These are phyloP conservation scores for Oceanodroma tethys DNA, from an alignment of 2,113 vertebrate genomes.

Conservation along the genomic window DNA sequence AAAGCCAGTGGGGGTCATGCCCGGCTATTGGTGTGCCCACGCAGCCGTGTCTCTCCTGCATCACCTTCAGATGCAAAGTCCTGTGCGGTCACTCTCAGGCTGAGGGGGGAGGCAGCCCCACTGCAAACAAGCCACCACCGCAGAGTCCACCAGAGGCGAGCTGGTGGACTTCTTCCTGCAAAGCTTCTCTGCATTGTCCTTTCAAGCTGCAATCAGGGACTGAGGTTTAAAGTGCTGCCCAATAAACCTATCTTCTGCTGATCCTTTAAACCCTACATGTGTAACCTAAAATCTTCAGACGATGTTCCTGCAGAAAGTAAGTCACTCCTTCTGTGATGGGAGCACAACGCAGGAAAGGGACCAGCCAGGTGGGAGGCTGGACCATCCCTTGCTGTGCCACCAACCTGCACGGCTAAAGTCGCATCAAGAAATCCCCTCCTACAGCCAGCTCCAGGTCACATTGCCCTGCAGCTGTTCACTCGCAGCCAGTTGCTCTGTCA, in stretches of 20 bases:
- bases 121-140: background rate
- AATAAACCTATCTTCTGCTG: background rate
- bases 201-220: background rate
- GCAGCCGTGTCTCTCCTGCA: fast-evolving
- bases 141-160: background rate
- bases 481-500: background rate
- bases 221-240: background rate
- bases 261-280: background rate
- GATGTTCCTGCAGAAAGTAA: background rate
- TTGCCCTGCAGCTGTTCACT: background rate
- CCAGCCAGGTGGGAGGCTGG: background rate
- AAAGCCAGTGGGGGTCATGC: background rate
- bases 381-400: background rate
- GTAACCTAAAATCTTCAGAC: background rate
- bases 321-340: fast-evolving
- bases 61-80: background rate
- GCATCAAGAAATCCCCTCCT: background rate
- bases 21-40: fast-evolving
- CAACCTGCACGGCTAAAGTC: background rate
- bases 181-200: background rate
- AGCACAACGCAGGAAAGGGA: background rate
- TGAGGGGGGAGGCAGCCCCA: background rate
- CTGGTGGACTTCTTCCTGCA: background rate
- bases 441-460: background rate
- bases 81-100: background rate